These are phyloP conservation scores for Pterocles burchelli DNA, from an alignment of 2,113 vertebrate species.

Conservation along the genomic window DNA sequence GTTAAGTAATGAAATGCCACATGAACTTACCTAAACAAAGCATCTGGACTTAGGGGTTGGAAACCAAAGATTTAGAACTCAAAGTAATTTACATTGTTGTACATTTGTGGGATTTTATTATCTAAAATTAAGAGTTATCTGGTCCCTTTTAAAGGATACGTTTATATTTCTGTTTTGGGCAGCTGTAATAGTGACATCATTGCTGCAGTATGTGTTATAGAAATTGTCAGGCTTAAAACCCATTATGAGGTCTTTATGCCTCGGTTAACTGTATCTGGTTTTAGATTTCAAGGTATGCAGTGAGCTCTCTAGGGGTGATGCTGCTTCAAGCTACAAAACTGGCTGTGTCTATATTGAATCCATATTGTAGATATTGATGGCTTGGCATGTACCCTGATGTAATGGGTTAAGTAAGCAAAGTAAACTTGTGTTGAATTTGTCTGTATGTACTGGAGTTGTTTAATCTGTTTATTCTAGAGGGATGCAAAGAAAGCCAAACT, in stretches of 20 bases:
- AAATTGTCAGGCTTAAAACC: background rate
- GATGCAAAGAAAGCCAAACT: background rate
- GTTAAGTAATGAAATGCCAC: background rate
- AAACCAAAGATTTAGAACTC: background rate
- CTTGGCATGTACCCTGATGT: background rate
- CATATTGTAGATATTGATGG: background rate
- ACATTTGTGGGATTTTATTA: background rate
- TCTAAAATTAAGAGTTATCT: background rate
- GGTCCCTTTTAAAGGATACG: background rate
- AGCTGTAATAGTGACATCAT: slow-evolving; percentile 5
- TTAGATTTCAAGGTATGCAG: background rate
- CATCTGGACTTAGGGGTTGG: background rate
- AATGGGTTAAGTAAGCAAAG: background rate
- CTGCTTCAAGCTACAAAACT: background rate
- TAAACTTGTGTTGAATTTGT: background rate
- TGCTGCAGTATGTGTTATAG: background rate
- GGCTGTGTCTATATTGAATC: background rate
- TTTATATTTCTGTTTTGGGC: background rate
- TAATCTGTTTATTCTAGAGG: background rate
- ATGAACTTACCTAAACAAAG: background rate
- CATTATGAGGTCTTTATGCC: background rate
- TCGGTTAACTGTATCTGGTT: background rate
- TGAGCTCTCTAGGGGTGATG: background rate
- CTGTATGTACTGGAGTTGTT: background rate
- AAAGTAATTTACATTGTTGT: background rate